Percentiles rank a stretch among this genome's conserved stretches.
Evolutionary conservation across 2,888 invertebrate genomes (phyloP).

Genomic region (Steromphala cineraria): DNA sequence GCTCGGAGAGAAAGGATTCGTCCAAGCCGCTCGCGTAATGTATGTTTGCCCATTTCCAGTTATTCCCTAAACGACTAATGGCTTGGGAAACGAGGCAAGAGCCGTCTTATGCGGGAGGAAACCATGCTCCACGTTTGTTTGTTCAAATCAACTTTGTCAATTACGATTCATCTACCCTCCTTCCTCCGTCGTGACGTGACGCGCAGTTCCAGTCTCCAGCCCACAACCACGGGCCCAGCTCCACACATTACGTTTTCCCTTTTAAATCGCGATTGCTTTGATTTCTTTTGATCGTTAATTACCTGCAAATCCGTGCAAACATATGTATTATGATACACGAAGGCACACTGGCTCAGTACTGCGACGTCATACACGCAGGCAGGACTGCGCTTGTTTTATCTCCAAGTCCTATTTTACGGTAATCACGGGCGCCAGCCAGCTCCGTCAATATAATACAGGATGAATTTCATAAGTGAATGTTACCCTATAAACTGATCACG

Average conservation of each 20-base stretch:
- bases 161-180: not conserved
- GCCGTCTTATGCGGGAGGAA: not conserved
- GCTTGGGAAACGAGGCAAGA: not conserved
- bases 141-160: constrained; percentile 4
- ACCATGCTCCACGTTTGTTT: not conserved
- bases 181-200: constrained; percentile 6
- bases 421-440: not conserved
- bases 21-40: not conserved
- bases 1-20: not conserved
- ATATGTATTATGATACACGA: constrained; percentile 16
- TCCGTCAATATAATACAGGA: not conserved
- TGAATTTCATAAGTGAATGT: constrained; percentile 1
- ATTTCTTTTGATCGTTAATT: constrained; percentile 20
- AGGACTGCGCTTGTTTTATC: not conserved
- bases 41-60: not conserved
- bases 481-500: not conserved
- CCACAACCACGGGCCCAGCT: not conserved
- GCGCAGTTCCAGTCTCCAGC: not conserved
- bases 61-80: constrained; percentile 10
- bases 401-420: not conserved
- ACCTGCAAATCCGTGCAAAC: constrained; percentile 14
- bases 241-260: constrained; percentile 6
- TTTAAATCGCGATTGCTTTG: constrained; percentile 14
- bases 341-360: no score
- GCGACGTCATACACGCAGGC: not conserved